Evolutionary conservation across 23 tunicate genomes (phyloP).

Genomic region (Ciona savignyi): DNA sequence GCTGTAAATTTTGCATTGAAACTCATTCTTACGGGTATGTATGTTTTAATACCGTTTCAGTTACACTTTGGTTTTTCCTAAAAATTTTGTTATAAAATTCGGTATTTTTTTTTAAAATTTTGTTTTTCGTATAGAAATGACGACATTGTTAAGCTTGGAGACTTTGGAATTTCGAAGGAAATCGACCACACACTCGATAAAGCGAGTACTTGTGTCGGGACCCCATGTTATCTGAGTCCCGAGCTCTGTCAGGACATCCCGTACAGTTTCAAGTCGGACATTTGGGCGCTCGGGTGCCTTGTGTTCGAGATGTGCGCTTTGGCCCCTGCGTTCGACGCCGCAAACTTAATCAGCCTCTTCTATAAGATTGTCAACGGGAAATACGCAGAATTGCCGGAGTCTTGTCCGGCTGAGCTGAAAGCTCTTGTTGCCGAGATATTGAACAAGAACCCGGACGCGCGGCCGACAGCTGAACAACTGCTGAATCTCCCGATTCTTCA

Average conservation of each 20-base stretch:
- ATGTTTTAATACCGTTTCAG: too few relatives aligned
- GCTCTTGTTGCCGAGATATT: slow-evolving; percentile 43
- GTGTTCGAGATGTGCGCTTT: slow-evolving; percentile 81
- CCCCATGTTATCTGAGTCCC: slow-evolving; percentile 91
- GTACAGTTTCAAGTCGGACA: slow-evolving; percentile 86
- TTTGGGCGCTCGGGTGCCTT: slow-evolving; percentile 93
- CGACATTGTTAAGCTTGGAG: slow-evolving; percentile 77
- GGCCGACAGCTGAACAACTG: slow-evolving; percentile 62
- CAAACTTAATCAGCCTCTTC: slow-evolving; percentile 80
- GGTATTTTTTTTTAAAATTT: too few relatives aligned
- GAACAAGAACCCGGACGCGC: slow-evolving; percentile 38
- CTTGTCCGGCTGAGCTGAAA: slow-evolving; percentile 21
- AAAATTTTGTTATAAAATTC: too few relatives aligned
- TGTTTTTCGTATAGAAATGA: slow-evolving; percentile 27
- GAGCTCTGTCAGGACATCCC: slow-evolving; percentile 93
- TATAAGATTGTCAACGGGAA: slow-evolving; percentile 87
- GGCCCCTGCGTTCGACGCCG: slow-evolving; percentile 92
- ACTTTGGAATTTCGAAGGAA: slow-evolving; percentile 92
- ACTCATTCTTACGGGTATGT: too few relatives aligned
- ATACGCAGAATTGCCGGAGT: slow-evolving; percentile 43
- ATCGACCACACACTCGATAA: slow-evolving; percentile 81
- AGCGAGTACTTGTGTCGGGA: slow-evolving; percentile 93
- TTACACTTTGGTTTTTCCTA: too few relatives aligned
- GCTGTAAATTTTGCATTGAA: too few relatives aligned
- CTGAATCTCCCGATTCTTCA: slow-evolving; percentile 23